Percentiles rank a stretch among this genome's conserved stretches.
These are phyloP conservation scores for Pygmarrhopalites habei DNA, from an alignment of 1,140 invertebrate genomes.

Conservation along the genomic window DNA sequence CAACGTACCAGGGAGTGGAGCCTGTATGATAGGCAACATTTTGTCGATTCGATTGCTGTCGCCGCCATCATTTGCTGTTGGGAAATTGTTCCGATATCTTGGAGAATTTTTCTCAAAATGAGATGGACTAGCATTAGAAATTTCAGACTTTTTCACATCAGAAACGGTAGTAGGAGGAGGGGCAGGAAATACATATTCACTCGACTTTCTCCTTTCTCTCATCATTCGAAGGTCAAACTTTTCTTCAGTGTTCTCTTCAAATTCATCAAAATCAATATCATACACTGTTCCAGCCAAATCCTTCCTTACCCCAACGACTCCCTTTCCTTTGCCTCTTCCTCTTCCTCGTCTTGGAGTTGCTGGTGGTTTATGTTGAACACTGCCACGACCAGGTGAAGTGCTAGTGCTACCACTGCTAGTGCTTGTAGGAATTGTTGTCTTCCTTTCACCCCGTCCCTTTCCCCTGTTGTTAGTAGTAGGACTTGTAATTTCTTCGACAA, in stretches of 20 bases:
- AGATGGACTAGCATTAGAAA: constrained; percentile 25
- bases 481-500: constrained; percentile 16
- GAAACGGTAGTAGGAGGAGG: background rate
- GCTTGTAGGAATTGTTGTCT: no score
- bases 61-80: background rate
- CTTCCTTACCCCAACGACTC: constrained; percentile 40
- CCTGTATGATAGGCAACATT: constrained; percentile 54
- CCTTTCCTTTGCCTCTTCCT: constrained; percentile 57
- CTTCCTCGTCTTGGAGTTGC: constrained; percentile 45
- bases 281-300: constrained; percentile 74
- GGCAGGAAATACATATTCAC: constrained; percentile 62
- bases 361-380: constrained; percentile 27
- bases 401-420: constrained; percentile 19
- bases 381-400: constrained; percentile 35
- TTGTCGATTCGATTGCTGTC: constrained; percentile 7
- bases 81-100: constrained; percentile 23
- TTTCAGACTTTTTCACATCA: constrained; percentile 25
- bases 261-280: constrained; percentile 74
- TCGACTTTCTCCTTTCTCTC: constrained; percentile 68
- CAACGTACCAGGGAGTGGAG: constrained; percentile 65
- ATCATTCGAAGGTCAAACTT: constrained; percentile 69
- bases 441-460: constrained; percentile 24
- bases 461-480: constrained; percentile 14
- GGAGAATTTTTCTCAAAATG: constrained; percentile 34
- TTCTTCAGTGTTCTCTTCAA: constrained; percentile 55